Conservation (phyloP, 2,113 vertebrate genomes). For the Pardalotus punctatus region DNA sequence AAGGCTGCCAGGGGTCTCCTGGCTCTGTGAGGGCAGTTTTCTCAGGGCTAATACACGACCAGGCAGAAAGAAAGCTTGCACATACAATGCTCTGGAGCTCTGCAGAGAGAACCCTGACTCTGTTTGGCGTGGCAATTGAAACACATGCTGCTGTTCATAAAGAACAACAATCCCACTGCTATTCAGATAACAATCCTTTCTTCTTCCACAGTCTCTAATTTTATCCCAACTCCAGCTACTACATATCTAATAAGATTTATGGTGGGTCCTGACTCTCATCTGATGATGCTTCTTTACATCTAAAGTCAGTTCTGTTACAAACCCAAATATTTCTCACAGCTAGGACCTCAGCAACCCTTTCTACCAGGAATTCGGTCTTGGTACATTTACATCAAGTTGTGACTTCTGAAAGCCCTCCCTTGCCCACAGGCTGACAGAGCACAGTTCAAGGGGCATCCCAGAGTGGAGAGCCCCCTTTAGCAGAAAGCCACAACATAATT, state of each 20-base stretch:
- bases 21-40: neutral
- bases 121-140: neutral
- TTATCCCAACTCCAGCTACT: neutral
- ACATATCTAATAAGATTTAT: neutral
- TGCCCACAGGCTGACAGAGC: neutral
- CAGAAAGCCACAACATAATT: neutral
- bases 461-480: neutral
- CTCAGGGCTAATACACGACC: neutral
- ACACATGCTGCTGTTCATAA: neutral
- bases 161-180: neutral
- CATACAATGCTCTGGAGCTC: neutral
- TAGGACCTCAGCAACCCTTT: neutral
- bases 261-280: fast-evolving
- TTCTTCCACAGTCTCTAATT: neutral
- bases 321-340: neutral
- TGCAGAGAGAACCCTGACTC: neutral
- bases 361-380: neutral
- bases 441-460: neutral
- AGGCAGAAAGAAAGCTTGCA: neutral
- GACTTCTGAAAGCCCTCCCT: neutral
- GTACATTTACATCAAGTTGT: neutral
- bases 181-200: neutral
- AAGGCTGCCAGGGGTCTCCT: neutral
- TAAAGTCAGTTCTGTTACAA: neutral
- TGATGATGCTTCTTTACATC: neutral